Conservation (phyloP, 2,888 invertebrate species). For the Stenichneumon culpator region DNA sequence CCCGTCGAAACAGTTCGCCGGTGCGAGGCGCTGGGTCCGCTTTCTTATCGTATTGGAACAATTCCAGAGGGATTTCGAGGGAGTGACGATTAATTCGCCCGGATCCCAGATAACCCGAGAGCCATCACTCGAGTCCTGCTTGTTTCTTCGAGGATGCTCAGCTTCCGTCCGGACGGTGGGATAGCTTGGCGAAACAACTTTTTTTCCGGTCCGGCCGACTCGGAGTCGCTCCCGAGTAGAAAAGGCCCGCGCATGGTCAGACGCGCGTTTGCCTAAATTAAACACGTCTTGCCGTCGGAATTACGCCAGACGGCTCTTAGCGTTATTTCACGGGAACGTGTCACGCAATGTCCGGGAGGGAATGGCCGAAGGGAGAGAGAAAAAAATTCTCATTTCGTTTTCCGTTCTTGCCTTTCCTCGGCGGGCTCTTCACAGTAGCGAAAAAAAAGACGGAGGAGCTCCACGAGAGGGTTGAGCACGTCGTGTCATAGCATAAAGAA, state of each 20-base stretch:
- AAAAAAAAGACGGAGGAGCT: slow-evolving; percentile 8
- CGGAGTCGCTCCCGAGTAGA: slow-evolving; percentile 49
- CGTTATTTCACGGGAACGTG: slow-evolving; percentile 14
- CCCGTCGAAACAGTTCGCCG: slow-evolving; percentile 34
- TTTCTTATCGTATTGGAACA: slow-evolving; percentile 47
- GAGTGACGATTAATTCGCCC: slow-evolving; percentile 35
- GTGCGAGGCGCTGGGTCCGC: neutral
- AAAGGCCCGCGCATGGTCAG: slow-evolving; percentile 66
- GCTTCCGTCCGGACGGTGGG: too few species aligned
- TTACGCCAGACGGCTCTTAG: slow-evolving; percentile 15
- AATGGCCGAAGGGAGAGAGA: neutral
- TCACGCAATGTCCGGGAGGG: slow-evolving; percentile 7
- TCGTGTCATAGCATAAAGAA: slow-evolving; percentile 31
- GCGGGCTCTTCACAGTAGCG: slow-evolving; percentile 35
- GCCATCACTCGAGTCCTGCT: neutral
- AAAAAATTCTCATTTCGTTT: slow-evolving; percentile 28
- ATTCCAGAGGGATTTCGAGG: slow-evolving; percentile 45
- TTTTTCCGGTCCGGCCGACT: neutral
- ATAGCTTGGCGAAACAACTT: neutral
- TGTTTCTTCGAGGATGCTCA: neutral
- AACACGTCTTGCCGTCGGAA: neutral
- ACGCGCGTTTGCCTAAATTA: slow-evolving; percentile 43
- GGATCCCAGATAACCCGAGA: slow-evolving; percentile 27
- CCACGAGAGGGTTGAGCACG: neutral
- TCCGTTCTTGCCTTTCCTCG: slow-evolving; percentile 52